Percentiles rank a stretch among this genome's conserved stretches.
Evolutionary conservation across 2,888 invertebrate species (phyloP).

Genomic region (Agelastica alni): DNA sequence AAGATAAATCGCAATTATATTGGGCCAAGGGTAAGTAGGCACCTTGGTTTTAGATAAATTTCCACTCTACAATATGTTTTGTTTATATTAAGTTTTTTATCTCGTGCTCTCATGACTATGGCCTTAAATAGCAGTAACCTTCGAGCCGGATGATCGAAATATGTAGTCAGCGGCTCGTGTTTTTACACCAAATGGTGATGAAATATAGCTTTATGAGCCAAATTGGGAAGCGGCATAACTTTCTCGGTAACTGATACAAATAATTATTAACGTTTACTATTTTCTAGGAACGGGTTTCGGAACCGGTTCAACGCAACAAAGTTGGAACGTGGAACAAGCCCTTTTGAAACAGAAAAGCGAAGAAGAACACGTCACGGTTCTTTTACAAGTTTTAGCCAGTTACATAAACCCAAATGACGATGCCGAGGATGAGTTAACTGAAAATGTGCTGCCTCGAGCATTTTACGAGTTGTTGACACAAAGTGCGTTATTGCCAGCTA

Average conservation of each 20-base stretch:
- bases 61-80: background rate
- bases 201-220: too few relatives aligned
- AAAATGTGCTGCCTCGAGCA: conserved; percentile 64
- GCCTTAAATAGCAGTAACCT: too few relatives aligned
- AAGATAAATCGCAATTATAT: conserved; percentile 72
- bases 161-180: too few relatives aligned
- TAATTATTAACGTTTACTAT: too few relatives aligned
- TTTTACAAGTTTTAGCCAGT: conserved; percentile 76
- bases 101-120: too few relatives aligned
- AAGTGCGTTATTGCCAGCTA: conserved; percentile 84
- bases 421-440: conserved; percentile 55
- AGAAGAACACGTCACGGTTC: conserved; percentile 88
- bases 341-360: conserved; percentile 84
- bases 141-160: too few relatives aligned
- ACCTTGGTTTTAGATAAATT: background rate
- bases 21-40: conserved; percentile 88
- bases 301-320: conserved; percentile 92
- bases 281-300: conserved; percentile 81
- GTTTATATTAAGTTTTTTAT: too few relatives aligned
- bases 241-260: too few relatives aligned
- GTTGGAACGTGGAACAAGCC: conserved; percentile 97
- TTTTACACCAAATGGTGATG: too few relatives aligned
- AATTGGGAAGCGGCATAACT: too few relatives aligned
- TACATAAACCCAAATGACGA: conserved; percentile 79
- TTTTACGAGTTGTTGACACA: conserved; percentile 78